Evolutionary conservation across 2,113 vertebrate genomes (phyloP).

Genomic region (Pelecanus crispus): DNA sequence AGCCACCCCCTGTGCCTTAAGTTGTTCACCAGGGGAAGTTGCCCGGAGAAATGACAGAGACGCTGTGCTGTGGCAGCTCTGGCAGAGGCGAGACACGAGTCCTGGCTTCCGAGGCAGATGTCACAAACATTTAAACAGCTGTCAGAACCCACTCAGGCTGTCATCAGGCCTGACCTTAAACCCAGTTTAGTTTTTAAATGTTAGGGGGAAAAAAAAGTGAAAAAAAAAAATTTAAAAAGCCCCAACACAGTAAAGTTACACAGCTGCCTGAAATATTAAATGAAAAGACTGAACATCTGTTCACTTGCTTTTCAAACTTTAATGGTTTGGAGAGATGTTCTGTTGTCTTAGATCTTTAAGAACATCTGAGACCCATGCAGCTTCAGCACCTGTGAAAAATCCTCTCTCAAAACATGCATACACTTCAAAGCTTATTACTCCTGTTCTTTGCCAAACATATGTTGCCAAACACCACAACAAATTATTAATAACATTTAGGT

Average conservation of each 20-base stretch:
- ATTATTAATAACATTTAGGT: constrained; percentile 66
- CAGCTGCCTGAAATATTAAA: constrained; percentile 81
- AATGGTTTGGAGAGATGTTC: constrained; percentile 73
- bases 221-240: neutral
- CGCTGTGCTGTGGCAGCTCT: neutral
- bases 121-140: constrained; percentile 78
- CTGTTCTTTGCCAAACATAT: constrained; percentile 67
- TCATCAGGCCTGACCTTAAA: constrained; percentile 75
- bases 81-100: neutral
- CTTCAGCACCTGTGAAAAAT: constrained; percentile 71
- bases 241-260: constrained; percentile 51
- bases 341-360: constrained; percentile 81
- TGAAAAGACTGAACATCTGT: constrained; percentile 78
- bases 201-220: constrained; percentile 10
- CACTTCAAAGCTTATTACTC: constrained; percentile 69
- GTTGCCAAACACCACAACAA: constrained; percentile 45
- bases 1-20: neutral
- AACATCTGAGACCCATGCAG: constrained; percentile 74
- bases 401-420: constrained; percentile 34
- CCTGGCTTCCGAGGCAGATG: constrained; percentile 60
- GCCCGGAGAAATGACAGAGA: neutral
- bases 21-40: neutral
- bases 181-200: constrained; percentile 71
- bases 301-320: constrained; percentile 74
- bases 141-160: constrained; percentile 59